Conservation (phyloP, 2,888 invertebrate species). For the Acrobasis suavella region DNA sequence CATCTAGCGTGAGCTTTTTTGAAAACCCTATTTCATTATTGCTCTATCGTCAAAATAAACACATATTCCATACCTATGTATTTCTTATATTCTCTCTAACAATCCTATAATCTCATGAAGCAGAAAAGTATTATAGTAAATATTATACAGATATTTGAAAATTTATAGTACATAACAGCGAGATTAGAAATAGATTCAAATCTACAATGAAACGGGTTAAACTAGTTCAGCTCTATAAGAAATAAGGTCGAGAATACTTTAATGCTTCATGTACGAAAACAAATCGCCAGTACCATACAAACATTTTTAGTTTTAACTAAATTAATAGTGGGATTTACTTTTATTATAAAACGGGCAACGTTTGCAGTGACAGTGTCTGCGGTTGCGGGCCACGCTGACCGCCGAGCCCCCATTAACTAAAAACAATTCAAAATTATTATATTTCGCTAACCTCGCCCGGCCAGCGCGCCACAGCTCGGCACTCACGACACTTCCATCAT, state of each 20-base stretch:
- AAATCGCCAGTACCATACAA: constrained; percentile 63
- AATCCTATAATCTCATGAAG: constrained; percentile 77
- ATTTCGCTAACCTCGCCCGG: constrained; percentile 53
- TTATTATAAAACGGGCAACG: constrained; percentile 64
- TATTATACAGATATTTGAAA: constrained; percentile 71
- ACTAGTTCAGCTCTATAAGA: constrained; percentile 47
- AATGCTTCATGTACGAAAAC: constrained; percentile 75
- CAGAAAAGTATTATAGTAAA: constrained; percentile 78
- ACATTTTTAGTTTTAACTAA: constrained; percentile 56
- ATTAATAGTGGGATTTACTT: constrained; percentile 47
- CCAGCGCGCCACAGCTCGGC: constrained; percentile 26
- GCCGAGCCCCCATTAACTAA: constrained; percentile 58
- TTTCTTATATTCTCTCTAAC: constrained; percentile 71
- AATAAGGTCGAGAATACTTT: constrained; percentile 66
- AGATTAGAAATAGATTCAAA: constrained; percentile 74
- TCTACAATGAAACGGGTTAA: constrained; percentile 64
- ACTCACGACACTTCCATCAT: constrained; percentile 42
- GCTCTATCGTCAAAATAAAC: constrained; percentile 65
- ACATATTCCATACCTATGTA: constrained; percentile 66
- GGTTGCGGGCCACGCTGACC: constrained; percentile 58
- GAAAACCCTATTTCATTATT: constrained; percentile 44
- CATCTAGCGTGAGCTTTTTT: no score
- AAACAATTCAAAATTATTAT: constrained; percentile 64
- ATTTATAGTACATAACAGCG: constrained; percentile 67
- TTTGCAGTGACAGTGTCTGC: constrained; percentile 62